Conservation (phyloP, 1,140 invertebrate species). For the Myzus persicae region DNA sequence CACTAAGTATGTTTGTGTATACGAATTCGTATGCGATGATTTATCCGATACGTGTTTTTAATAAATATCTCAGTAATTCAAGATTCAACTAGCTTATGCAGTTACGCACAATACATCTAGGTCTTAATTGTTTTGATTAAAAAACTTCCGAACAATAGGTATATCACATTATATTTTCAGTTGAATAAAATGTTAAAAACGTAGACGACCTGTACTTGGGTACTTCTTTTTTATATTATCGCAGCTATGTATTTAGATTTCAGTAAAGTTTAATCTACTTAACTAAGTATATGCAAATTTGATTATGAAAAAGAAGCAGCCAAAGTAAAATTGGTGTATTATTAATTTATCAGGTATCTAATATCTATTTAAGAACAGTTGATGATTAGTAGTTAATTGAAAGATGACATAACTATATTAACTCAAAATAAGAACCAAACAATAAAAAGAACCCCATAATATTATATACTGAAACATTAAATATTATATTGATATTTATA, state of each 20-base stretch:
- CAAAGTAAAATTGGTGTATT: neutral
- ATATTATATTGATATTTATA: neutral
- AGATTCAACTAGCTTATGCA: neutral
- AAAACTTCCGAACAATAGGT: neutral
- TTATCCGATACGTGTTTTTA: neutral
- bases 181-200: too few species aligned
- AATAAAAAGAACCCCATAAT: neutral
- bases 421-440: neutral
- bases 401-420: neutral
- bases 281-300: neutral
- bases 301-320: neutral
- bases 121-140: neutral
- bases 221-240: neutral
- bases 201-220: too few species aligned
- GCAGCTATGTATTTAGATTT: neutral
- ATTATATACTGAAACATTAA: too few species aligned
- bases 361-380: neutral
- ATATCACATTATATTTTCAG: neutral
- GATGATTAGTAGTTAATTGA: neutral
- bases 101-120: neutral
- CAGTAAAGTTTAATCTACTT: neutral
- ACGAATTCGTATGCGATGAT: neutral
- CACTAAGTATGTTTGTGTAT: neutral
- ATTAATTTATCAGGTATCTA: neutral
- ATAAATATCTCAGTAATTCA: neutral